Conservation (phyloP, 35 echinoderm and acorn worm genomes). For the Ophiothrix spiculata region DNA sequence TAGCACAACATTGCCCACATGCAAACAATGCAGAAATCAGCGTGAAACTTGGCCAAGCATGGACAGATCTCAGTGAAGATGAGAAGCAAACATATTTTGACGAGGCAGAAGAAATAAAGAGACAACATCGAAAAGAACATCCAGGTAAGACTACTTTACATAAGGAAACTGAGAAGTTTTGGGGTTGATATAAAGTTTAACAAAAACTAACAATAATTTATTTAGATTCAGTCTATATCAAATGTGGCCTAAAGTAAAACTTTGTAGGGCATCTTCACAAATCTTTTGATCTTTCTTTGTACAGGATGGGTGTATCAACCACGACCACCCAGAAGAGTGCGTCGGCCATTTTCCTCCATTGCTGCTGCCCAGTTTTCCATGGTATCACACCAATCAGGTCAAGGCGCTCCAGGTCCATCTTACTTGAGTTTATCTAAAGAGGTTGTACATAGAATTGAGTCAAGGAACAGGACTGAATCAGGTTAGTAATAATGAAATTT, state of each 20-base stretch:
- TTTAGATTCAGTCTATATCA: no score
- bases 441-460: background rate
- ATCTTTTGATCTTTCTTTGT: no score
- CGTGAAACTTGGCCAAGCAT: constrained; percentile 48
- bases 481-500: no score
- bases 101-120: constrained; percentile 40
- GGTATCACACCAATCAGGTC: background rate
- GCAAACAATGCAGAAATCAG: constrained; percentile 45
- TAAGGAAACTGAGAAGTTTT: no score
- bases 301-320: background rate
- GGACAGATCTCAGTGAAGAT: constrained; percentile 25
- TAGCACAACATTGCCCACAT: constrained; percentile 49
- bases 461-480: no score
- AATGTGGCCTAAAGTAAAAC: no score
- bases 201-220: no score
- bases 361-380: background rate
- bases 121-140: constrained; percentile 38
- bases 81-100: constrained; percentile 41
- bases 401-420: background rate
- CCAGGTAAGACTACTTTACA: no score
- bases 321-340: background rate
- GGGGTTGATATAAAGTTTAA: no score
- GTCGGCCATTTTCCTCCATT: background rate
- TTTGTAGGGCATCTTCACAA: no score
- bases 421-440: background rate